These are phyloP conservation scores for Temnopleurus reevesii DNA, from an alignment of 53 echinoderm and acorn worm genomes.

Conservation along the genomic window DNA sequence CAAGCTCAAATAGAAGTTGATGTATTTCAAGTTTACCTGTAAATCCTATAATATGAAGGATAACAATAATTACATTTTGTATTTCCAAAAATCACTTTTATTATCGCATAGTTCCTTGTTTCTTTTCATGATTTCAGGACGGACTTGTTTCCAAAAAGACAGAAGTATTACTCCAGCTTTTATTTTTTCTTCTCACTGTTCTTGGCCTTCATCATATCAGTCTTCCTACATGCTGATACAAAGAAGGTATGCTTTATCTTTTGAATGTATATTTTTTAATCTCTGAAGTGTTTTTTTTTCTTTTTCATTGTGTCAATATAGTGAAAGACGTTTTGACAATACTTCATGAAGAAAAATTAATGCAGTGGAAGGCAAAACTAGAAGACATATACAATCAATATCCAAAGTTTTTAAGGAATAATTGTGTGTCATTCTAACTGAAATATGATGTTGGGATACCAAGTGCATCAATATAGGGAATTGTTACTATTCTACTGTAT, in stretches of 20 bases:
- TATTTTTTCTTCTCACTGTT: constrained; percentile 76
- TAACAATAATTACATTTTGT: no score
- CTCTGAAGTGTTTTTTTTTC: not conserved
- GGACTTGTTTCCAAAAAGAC: constrained; percentile 78
- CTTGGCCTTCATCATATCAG: constrained; percentile 60
- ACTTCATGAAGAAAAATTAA: no score
- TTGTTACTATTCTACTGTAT: no score
- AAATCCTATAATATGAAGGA: not conserved
- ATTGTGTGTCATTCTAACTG: no score
- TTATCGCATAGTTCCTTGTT: not conserved
- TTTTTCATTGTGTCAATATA: not conserved
- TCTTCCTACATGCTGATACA: constrained; percentile 79
- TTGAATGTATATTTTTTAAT: not conserved
- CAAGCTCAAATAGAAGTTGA: no score
- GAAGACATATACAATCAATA: no score
- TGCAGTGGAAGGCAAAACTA: no score
- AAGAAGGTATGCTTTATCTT: constrained; percentile 93
- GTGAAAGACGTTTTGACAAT: no score
- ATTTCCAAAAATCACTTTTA: not conserved
- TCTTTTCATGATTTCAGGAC: constrained; percentile 64
- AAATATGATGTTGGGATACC: no score
- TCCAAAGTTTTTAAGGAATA: no score
- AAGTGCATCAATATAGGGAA: no score
- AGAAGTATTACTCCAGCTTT: constrained; percentile 78
- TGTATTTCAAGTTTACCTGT: no score